Evolutionary conservation across 2,113 vertebrate genomes (phyloP), one percentile per base, ranked within the genome.

Genomic region (Merops nubicus): DNA sequence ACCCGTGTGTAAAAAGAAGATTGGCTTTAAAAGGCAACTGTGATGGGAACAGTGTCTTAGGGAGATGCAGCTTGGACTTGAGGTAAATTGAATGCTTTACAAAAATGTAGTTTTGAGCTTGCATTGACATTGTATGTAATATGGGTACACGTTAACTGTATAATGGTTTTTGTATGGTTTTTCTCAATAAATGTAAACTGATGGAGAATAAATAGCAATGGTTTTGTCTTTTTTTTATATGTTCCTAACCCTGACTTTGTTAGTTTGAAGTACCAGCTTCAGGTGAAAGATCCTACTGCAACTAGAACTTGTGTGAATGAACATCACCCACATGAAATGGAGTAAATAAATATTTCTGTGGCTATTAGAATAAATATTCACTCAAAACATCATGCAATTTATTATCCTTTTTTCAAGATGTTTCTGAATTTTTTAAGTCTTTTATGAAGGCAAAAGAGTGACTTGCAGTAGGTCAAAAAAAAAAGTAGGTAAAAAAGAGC

Each of bases 61-160:
- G 98, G 98, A 98, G 98, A 98, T 98, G 98, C 98, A 99, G 98
- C 99, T 99, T 99, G 98, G 98, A 98, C 99, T 99, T 98, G 99
- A 99, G 99, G 99, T 99, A 99, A 98, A 98, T 98, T 97, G 98
- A 98, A 98, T 98, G 97, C 97, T 98, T 98, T 98, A 98, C 97
- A 97, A 98, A 96, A 98, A 95, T 98, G 98, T 98, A 97, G 97
- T 96, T 98, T 98, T 98, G 97, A 98, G 95, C 97, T 98, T 98
- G 97, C 95, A 97, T 98, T 98, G 95, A 95, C 89, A 96, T 94
- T 98, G 98, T 98, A 97, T 98, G 98, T 98, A 98, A 97, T 95
- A 98, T 96, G 93, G 96, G 90, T 93, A 97, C 90, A 85, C 95
- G 65, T 94, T 97, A 97, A 96, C 86, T 98, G 97, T 98, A 97